Percentiles rank a stretch among this genome's conserved stretches.
Evolutionary conservation across 1,140 invertebrate species (phyloP).

Genomic region (Pseudachorutes palmiensis): DNA sequence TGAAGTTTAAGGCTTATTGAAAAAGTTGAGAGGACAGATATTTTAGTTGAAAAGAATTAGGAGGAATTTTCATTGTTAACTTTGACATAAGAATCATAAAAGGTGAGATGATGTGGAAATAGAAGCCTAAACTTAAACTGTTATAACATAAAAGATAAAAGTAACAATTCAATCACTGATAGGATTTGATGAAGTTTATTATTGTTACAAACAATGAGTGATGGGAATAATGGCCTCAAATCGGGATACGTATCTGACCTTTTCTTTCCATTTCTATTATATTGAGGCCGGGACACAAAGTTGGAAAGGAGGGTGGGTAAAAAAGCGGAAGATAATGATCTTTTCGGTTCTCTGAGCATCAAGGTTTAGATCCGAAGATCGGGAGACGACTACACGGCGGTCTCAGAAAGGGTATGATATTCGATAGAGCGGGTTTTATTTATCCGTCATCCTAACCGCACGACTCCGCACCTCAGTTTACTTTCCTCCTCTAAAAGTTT

Average conservation of each 20-base stretch:
- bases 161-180: not conserved
- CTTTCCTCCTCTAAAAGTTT: slow-evolving; percentile 1
- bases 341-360: slow-evolving; percentile 6
- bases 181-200: not conserved
- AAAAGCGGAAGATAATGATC: slow-evolving; percentile 2
- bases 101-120: not conserved
- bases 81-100: slow-evolving; percentile 1
- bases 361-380: not conserved
- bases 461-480: not conserved
- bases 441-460: not conserved
- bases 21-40: not conserved
- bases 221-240: not conserved
- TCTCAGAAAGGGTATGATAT: too few species aligned
- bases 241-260: too few species aligned
- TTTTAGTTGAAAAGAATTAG: slow-evolving; percentile 20
- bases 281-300: too few species aligned
- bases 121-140: not conserved
- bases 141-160: slow-evolving; percentile 3
- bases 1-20: too few species aligned
- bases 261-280: too few species aligned
- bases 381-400: too few species aligned
- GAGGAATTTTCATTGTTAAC: not conserved
- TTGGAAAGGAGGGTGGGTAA: not conserved
- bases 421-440: slow-evolving; percentile 3
- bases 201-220: not conserved